These are phyloP conservation scores for Cheirogaleus major DNA, from an alignment of 2,797 vertebrate genomes.

Conservation along the genomic window DNA sequence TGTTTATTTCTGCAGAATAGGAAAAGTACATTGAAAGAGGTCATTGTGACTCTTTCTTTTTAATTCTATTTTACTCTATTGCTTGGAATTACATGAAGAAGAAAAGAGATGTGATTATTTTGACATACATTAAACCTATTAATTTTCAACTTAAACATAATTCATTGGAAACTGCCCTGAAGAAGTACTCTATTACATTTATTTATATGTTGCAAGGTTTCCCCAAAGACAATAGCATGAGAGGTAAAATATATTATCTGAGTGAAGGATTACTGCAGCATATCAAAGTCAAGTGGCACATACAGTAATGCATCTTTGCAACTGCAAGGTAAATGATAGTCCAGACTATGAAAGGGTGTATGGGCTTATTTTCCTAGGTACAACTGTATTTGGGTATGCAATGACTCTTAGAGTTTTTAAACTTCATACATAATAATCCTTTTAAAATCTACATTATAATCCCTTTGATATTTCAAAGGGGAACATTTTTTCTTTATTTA, in stretches of 20 bases:
- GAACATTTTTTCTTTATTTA: neutral
- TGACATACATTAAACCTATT: neutral
- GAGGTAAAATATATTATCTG: neutral
- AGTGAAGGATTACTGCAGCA: neutral
- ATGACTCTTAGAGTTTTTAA: neutral
- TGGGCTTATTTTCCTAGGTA: neutral
- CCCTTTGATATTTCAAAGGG: neutral
- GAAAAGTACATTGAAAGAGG: neutral
- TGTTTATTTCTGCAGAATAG: neutral
- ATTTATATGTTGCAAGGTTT: neutral
- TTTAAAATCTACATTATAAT: conserved; percentile 4
- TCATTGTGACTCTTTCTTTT: neutral
- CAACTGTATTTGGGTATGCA: neutral
- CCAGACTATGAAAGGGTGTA: neutral
- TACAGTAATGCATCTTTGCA: neutral
- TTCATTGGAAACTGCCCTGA: neutral
- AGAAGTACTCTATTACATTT: neutral
- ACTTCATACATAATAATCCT: neutral
- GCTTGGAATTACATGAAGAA: conserved; percentile 4
- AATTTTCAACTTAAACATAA: conserved; percentile 40
- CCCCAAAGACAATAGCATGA: neutral
- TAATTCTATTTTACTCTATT: neutral
- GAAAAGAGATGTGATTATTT: neutral
- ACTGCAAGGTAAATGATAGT: neutral
- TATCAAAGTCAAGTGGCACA: neutral